Percentiles rank a stretch among this genome's conserved stretches.
Conservation (phyloP, 2,113 vertebrate species). For the Oncorhynchus keta region DNA sequence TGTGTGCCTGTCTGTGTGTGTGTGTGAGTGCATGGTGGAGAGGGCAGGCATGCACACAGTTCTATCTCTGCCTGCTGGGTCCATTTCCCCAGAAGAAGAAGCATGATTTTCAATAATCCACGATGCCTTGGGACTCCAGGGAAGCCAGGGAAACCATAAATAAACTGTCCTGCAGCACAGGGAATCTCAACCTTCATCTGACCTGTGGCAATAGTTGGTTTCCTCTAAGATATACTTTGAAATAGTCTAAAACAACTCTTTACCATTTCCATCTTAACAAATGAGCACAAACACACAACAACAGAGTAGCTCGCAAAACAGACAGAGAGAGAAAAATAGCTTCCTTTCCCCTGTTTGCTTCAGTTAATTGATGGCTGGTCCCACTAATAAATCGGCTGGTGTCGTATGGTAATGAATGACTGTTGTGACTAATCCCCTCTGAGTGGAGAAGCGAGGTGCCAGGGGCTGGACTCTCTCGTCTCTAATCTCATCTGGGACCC, state of each 20-base stretch:
- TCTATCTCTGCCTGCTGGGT: slow-evolving; percentile 37
- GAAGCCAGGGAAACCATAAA: slow-evolving; percentile 57
- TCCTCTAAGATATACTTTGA: slow-evolving; percentile 2
- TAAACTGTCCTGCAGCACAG: slow-evolving; percentile 61
- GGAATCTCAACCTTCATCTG: slow-evolving; percentile 47
- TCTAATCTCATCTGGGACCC: slow-evolving; percentile 48
- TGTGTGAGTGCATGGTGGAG: not conserved
- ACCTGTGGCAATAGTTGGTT: not conserved
- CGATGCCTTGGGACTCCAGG: slow-evolving; percentile 21
- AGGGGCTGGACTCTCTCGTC: slow-evolving; percentile 31
- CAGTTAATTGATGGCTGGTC: slow-evolving; percentile 18
- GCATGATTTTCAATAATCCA: slow-evolving; percentile 42
- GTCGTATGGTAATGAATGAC: slow-evolving; percentile 52
- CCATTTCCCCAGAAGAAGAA: slow-evolving; percentile 44
- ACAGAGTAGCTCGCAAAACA: not conserved
- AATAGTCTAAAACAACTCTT: slow-evolving; percentile 7
- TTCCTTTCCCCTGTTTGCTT: slow-evolving; percentile 25
- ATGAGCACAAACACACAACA: slow-evolving; percentile 15
- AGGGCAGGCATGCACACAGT: slow-evolving; percentile 3
- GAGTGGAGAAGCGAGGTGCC: slow-evolving; percentile 19
- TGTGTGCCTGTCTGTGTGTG: slow-evolving; percentile 24
- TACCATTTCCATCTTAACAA: slow-evolving; percentile 19
- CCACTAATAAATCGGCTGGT: slow-evolving; percentile 10
- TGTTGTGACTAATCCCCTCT: slow-evolving; percentile 34
- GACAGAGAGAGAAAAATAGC: not conserved